Base-by-base conservation (phyloP, 35 echinoderm and acorn worm genomes). In the Eucidaris tribuloides region DNA sequence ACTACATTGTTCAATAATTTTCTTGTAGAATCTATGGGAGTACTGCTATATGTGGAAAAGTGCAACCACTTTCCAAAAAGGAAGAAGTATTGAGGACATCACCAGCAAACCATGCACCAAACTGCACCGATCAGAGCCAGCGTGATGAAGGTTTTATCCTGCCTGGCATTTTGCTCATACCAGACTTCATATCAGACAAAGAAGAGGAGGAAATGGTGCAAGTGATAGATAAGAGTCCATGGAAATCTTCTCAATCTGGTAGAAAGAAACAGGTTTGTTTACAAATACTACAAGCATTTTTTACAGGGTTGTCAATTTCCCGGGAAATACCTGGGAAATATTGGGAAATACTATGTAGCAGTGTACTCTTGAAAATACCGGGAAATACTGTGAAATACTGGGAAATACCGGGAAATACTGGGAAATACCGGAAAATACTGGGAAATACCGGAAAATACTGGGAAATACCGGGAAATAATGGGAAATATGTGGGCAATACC, bases 171-270 rank as follows among this genome's bases (percentile, higher is more conserved):
- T 39, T 29, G 17, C 58, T 97, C 17, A 46, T 92, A 59, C 39
- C 55, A n/a, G 81, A 97, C 18, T 97, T 97, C 46, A 56, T 97
- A 7, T 77, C 57, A 20, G 27, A 64, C 27, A 56, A 65, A 42
- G 94, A 97, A 60, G 94, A 97, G 50, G 23, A 17, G 46, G 42
- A 76, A 3, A 84, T 88, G 27, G 65, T 92, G 20, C 25, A 58
- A 36, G 58, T 45, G 42, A 97, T 97, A 72, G 94, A 97, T 54
- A 15, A 50, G 50, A 65, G 36, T 6, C 45, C 79, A 7, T 97
- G 94, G 94, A 97, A 97, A 62, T 29, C 85, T 15, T 97, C 94
- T 32, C 94, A 97, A 56, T 97, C 94, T 79, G 94, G 94, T 25
- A 76, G 94, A 52, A 41, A 45, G 20, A 97, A 97, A 85, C 94